phyloP scores from a whole-genome alignment of 1,140 invertebrate species.

The Drosophila sp. region DNA sequence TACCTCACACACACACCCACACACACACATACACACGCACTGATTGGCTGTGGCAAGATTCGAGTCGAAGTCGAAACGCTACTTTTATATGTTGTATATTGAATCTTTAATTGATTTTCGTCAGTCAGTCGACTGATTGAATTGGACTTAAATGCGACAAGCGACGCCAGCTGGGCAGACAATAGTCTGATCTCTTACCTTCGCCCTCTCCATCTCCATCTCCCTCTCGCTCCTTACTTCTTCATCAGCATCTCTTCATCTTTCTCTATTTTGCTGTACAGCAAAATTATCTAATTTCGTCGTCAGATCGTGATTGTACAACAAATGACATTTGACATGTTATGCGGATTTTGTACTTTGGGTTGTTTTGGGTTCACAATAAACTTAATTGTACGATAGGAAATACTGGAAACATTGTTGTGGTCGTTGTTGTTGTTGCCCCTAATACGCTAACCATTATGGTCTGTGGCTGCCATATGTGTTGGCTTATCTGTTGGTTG shows the following conservation, averaged over 20 bases:
- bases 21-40: conserved; percentile 43
- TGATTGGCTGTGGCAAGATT: conserved; percentile 30
- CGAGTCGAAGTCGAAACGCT: conserved; percentile 19
- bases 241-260: neutral
- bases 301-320: conserved; percentile 57
- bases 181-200: conserved; percentile 16
- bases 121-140: conserved; percentile 46
- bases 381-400: conserved; percentile 37
- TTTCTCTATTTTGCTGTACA: conserved; percentile 15
- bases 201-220: neutral
- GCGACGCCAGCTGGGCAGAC: conserved; percentile 28
- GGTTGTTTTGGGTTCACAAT: conserved; percentile 31
- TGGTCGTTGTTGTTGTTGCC: conserved; percentile 19
- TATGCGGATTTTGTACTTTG: conserved; percentile 51
- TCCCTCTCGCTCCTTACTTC: no score
- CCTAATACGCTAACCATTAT: conserved; percentile 29
- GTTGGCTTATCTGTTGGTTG: conserved; percentile 57
- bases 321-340: conserved; percentile 83
- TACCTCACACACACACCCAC: conserved; percentile 26
- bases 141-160: conserved; percentile 52
- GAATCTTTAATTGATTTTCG: conserved; percentile 56
- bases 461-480: conserved; percentile 4
- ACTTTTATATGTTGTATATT: conserved; percentile 28
- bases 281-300: conserved; percentile 64
- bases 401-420: conserved; percentile 6